Percentiles rank a stretch among this genome's conserved stretches.
Conservation (phyloP, 1,140 invertebrate species). For the Caenorhabditis tropicalis region DNA sequence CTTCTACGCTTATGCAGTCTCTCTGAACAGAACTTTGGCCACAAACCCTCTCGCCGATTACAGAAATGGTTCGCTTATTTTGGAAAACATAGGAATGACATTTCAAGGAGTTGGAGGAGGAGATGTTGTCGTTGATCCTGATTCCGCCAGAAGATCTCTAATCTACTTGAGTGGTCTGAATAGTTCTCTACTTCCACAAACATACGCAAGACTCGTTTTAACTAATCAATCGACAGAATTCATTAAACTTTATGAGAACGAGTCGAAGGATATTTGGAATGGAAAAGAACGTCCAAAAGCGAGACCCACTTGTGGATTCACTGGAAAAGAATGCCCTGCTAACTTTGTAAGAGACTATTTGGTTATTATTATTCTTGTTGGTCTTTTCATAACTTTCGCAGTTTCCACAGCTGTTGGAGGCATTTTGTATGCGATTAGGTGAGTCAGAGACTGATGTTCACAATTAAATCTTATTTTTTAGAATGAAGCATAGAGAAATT, state of each 20-base stretch:
- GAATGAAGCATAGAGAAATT: neutral
- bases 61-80: neutral
- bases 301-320: constrained; percentile 6
- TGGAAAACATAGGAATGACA: neutral
- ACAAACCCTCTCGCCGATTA: neutral
- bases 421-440: neutral
- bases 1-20: constrained; percentile 28
- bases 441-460: neutral
- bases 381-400: neutral
- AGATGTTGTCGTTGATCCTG: neutral
- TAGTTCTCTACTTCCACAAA: neutral
- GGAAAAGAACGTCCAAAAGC: neutral
- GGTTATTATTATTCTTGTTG: neutral
- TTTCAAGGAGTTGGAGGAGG: neutral
- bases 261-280: neutral
- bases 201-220: neutral
- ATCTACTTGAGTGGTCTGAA: neutral
- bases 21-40: constrained; percentile 4
- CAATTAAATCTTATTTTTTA: neutral
- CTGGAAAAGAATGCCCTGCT: constrained; percentile 9
- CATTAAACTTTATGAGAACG: neutral
- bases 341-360: constrained; percentile 33
- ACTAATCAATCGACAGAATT: neutral
- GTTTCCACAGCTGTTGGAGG: neutral
- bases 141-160: neutral